These are phyloP conservation scores for Selenia dentaria DNA, from an alignment of 2,888 invertebrate genomes.

Conservation along the genomic window DNA sequence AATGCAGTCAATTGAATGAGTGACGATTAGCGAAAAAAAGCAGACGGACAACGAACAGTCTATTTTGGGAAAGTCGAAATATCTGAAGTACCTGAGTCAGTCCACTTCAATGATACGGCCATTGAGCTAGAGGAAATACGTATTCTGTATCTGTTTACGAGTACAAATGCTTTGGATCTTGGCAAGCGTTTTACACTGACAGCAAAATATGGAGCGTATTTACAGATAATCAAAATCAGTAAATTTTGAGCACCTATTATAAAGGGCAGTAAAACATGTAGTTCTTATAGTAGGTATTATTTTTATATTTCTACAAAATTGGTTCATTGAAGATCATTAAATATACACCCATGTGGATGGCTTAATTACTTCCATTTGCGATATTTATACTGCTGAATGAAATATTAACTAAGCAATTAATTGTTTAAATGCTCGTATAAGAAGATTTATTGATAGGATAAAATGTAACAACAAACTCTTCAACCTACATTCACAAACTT, in stretches of 20 bases:
- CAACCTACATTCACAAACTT: not conserved
- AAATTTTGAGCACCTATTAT: no score
- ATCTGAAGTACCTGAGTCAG: conserved; percentile 77
- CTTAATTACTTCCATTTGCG: no score
- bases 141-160: conserved; percentile 64
- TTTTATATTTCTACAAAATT: no score
- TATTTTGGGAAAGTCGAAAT: conserved; percentile 75
- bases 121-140: conserved; percentile 72
- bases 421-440: conserved; percentile 14
- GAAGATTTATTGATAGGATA: conserved; percentile 13
- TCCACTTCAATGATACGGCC: conserved; percentile 63
- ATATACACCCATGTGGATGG: no score
- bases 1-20: conserved; percentile 77
- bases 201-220: conserved; percentile 28
- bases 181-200: conserved; percentile 44
- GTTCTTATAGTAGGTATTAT: no score
- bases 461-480: conserved; percentile 1
- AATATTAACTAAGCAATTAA: conserved; percentile 14
- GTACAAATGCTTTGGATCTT: conserved; percentile 48
- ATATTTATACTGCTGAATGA: conserved; percentile 7
- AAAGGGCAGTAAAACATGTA: no score
- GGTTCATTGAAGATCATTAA: no score
- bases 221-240: conserved; percentile 16
- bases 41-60: conserved; percentile 71
- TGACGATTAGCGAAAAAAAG: conserved; percentile 71